Base-by-base conservation (phyloP, 2,113 vertebrate species). In the Cyprinodon variegatus region DNA sequence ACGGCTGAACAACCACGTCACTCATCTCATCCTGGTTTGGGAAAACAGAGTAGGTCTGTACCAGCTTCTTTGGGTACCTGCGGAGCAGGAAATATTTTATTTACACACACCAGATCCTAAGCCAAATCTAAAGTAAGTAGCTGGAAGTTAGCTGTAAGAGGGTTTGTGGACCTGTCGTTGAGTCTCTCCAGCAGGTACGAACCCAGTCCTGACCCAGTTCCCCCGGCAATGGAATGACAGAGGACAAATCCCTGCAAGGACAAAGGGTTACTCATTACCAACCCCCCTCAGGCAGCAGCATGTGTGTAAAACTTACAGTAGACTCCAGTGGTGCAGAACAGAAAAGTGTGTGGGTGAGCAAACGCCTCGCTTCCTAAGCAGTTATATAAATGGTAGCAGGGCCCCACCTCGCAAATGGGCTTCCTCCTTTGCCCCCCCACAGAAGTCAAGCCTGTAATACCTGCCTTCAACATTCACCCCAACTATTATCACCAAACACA, bases 1-100 rank as follows among this genome's bases (percentile, higher is more conserved):
- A 99, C 0, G 98, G 98, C 91, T 99, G 98, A 22, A 99, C 98
- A 0, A 99, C 98, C 53, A 99, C 97, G 1, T 99, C 98, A 0
- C 98, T 99, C 98, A 99, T 99, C 92, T 99, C 98, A 1, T 99
- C 97, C 93, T 98, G 97, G 93, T 98, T 98, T 7, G 98, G 98
- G 88, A 99, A 99, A 68, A 99, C 98, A 0, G 98, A 99, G 85
- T 99, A 99, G 0, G 97, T 99, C 95, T 99, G 97, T 73, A 99
- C 96, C 91, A 99, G 90, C 89, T 99, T 99, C 95, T 99, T 99
- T 43, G 98, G 98, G 88, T 99, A 99, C 91, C 98, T 99, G 76
- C 38, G 76, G 62, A 69, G 70, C 22, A 72, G 40, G 62, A 37
- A 68, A 70, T 4, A 29, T 29, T 40, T 53, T 36, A 46, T 38